Conservation (phyloP, 2,797 vertebrate species). For the Sylvilagus floridanus region DNA sequence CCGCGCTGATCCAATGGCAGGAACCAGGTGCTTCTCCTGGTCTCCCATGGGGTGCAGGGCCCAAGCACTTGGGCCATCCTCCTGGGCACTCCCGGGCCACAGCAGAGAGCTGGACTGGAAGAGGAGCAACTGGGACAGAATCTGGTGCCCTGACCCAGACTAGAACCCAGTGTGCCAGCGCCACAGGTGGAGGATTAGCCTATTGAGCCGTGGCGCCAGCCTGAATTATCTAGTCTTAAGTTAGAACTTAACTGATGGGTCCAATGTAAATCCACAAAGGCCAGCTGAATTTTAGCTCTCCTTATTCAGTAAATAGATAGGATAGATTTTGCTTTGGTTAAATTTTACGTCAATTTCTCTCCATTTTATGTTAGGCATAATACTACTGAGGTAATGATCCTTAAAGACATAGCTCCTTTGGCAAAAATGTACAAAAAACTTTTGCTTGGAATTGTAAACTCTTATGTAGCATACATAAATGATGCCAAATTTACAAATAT, state of each 20-base stretch:
- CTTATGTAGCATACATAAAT: neutral
- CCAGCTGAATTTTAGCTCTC: conserved; percentile 79
- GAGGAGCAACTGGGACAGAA: too few species aligned
- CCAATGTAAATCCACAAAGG: conserved; percentile 71
- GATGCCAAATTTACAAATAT: neutral
- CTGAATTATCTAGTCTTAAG: conserved; percentile 80
- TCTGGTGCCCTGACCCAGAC: too few species aligned
- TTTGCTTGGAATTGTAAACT: neutral
- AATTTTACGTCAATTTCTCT: conserved; percentile 75
- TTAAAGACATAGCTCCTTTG: neutral
- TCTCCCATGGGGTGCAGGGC: too few species aligned
- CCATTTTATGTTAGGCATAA: conserved; percentile 51
- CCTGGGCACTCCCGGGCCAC: too few species aligned
- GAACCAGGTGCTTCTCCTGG: too few species aligned
- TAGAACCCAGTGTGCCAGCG: too few species aligned
- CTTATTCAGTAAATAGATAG: conserved; percentile 70
- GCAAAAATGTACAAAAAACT: neutral
- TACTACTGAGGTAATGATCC: neutral
- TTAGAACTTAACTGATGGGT: conserved; percentile 80
- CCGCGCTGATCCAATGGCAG: too few species aligned
- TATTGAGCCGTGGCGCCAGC: too few species aligned
- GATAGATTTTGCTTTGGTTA: conserved; percentile 78
- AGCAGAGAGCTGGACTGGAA: too few species aligned
- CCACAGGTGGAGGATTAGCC: too few species aligned
- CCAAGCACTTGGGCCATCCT: too few species aligned